Evolutionary conservation across 2,797 vertebrate species (phyloP), one percentile per base, ranked within the genome.

Genomic region (Chelidonichthys spinosus): DNA sequence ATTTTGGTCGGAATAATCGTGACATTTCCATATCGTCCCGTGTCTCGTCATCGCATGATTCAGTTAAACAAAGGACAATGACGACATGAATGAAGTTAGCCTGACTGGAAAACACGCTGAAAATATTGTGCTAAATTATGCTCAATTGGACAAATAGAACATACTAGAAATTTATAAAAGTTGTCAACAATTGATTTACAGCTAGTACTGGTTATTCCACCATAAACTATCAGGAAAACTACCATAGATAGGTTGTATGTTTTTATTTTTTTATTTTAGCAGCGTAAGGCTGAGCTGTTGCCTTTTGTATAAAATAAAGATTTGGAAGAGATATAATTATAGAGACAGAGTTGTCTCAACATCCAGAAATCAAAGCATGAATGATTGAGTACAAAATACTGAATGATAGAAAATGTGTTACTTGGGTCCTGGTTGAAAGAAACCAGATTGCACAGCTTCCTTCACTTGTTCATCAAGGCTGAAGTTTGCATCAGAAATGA

Each of bases 401-500:
- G 60, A 66, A 63, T 43, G 37, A 65, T 49, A 64, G 13, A 49
- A 63, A 32, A 62, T 32, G 40, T 53, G 2, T 54, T 36, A 13
- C 11, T 37, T 46, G 3, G 3, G 42, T 63, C 5, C 37, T 4
- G 0, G 36, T 56, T 62, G 36, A 63, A 67, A 69, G 58, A 64
- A 69, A 60, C 37, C 35, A 43, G 13, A 62, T 35, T 60, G 63
- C 54, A 62, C 8, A 9, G 13, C 33, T 58, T 65, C 46, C 11
- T 72, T 42, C 47, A 47, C 18, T 64, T 55, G 7, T 65, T 77
- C 15, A 35, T 65, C 37, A 66, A 69, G 11, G 62, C 36, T 50
- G 10, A 67, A 37, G 11, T 36, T 72, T n/a, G 6, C 54, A 60
- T 76, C 17, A 47, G 37, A 80, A 58, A 82, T 63, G 1, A 64